Base-by-base conservation (phyloP, 2,888 invertebrate genomes). In the Cheilosia scutellata region DNA sequence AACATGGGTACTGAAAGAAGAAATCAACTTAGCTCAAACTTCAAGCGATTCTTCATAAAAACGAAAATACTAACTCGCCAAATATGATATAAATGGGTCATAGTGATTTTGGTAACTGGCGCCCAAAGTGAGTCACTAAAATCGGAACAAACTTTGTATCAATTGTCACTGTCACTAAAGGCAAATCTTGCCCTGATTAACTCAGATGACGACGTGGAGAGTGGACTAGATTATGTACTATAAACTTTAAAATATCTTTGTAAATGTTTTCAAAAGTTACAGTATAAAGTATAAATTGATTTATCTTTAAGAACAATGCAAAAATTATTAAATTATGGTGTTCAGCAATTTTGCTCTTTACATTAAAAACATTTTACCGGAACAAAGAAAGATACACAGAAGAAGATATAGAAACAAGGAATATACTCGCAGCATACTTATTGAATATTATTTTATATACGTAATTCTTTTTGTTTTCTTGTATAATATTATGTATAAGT, bases 401-500 rank as follows among this genome's bases (percentile, higher is more conserved):
- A 51, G 13, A 68, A 13, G 42, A 4, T 16, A 20, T 33, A 27
- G 27, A 44, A 60, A 71, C 70, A 57, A 29, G 53, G 47, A 66
- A 60, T 58, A 72, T 27, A 66, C 37, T 37, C 33, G 33, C 11
- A 47, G 51, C 53, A 68, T 44, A 55, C 68, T 60, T 55, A 49
- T 55, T 65, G 42, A 78, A 51, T 79, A 66, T 63, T 16, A 51
- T 71, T 53, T 37, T 62, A 47, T 66, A 40, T 72, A 74, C 31
- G 55, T 51, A 70, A 42, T 66, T 47, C 44, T 66, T 66, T 58
- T 58, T 65, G 71, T 80, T 70, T 86, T 83, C 63, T 74, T 72
- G 72, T 79, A 79, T 76, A 80, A 55, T 76, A 74, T 72, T 87
- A 77, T 78, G 49, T 77, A 65, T 74, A 55, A 33, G 58, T 82